Evolutionary conservation across 2,888 invertebrate species (phyloP).

Genomic region (Drosophila anomelani): DNA sequence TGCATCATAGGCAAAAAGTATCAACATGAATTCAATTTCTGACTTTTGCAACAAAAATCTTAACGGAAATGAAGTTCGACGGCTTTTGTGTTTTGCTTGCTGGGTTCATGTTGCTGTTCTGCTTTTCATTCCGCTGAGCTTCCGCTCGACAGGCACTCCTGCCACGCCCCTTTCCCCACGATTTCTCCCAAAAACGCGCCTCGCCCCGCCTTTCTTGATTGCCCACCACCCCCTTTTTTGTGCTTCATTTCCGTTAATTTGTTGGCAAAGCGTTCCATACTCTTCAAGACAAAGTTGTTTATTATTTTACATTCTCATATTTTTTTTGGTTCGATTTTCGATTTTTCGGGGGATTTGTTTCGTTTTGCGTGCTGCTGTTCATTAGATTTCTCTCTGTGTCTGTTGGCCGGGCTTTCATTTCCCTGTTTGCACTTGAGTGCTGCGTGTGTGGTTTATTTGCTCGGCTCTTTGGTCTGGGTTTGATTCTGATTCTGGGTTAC

Average conservation of each 20-base stretch:
- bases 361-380: constrained; percentile 30
- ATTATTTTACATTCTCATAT: constrained; percentile 80
- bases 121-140: constrained; percentile 21
- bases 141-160: constrained; percentile 31
- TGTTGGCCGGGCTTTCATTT: constrained; percentile 12
- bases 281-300: constrained; percentile 84
- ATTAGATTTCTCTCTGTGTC: constrained; percentile 35
- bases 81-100: constrained; percentile 50
- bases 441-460: constrained; percentile 50
- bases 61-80: constrained; percentile 83
- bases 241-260: constrained; percentile 84
- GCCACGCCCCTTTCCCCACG: constrained; percentile 40
- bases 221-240: constrained; percentile 55
- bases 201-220: constrained; percentile 39
- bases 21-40: constrained; percentile 81
- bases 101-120: constrained; percentile 31
- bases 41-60: constrained; percentile 79
- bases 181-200: background rate
- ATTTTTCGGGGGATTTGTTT: constrained; percentile 21
- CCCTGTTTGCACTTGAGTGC: constrained; percentile 54
- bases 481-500: constrained; percentile 35
- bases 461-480: constrained; percentile 43
- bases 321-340: constrained; percentile 25
- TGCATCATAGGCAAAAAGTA: constrained; percentile 84
- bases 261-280: constrained; percentile 83